Percentiles rank a stretch among this genome's conserved stretches.
Conservation (phyloP, 2,888 invertebrate genomes). For the Tetragonula carbonaria region DNA sequence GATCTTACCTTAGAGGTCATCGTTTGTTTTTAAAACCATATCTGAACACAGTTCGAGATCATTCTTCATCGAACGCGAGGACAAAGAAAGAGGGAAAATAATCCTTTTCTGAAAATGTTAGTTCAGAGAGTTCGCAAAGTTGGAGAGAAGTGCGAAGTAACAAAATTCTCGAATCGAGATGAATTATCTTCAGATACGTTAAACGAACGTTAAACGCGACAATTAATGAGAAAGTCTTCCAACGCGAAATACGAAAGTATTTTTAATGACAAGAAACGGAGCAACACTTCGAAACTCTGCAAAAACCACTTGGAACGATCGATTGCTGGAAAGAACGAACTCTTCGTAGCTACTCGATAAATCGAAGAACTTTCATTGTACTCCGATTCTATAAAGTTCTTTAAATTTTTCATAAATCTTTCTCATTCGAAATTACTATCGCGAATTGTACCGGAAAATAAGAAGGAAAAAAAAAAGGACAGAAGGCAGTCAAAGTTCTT, state of each 20-base stretch:
- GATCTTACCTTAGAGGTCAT: background rate
- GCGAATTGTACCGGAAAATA: too few relatives aligned
- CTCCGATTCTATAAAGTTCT: background rate
- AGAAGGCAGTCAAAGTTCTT: too few relatives aligned
- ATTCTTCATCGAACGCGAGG: background rate
- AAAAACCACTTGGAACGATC: background rate
- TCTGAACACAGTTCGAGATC: background rate
- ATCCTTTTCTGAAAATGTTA: background rate
- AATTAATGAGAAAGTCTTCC: background rate
- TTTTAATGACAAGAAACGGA: background rate
- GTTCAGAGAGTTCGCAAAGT: background rate
- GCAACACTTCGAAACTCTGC: background rate
- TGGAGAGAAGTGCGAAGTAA: background rate
- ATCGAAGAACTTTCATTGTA: background rate
- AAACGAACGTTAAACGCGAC: background rate
- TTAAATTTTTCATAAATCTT: too few relatives aligned
- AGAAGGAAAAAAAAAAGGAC: too few relatives aligned
- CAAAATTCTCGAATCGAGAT: background rate
- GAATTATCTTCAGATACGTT: background rate
- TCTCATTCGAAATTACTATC: too few relatives aligned
- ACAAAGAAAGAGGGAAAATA: background rate
- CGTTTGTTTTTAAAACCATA: background rate
- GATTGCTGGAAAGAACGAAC: background rate
- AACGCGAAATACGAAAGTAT: background rate
- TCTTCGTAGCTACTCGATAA: background rate